Conservation (phyloP, 2,113 vertebrate species). For the Grammomys dolichurus region DNA sequence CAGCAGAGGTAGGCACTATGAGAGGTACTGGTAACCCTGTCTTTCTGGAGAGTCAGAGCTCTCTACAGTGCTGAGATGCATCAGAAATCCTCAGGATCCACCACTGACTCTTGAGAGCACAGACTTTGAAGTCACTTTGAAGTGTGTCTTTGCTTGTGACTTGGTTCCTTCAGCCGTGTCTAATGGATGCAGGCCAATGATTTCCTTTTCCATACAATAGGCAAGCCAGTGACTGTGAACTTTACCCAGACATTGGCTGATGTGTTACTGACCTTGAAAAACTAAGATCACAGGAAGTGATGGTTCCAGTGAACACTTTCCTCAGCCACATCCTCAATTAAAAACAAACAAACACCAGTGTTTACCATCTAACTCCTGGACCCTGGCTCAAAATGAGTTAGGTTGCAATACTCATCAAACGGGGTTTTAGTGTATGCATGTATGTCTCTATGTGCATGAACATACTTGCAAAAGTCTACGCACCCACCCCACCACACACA, state of each 20-base stretch:
- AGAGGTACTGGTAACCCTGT: background rate
- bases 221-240: background rate
- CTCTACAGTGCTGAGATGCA: background rate
- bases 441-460: background rate
- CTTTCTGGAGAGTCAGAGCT: background rate
- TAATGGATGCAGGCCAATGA: background rate
- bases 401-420: background rate
- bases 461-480: background rate
- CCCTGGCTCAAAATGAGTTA: background rate
- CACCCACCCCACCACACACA: accelerated
- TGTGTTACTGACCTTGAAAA: background rate
- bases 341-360: background rate
- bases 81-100: background rate
- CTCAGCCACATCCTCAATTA: no score
- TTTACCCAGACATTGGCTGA: no score
- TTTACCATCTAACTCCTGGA: background rate
- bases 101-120: background rate
- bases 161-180: background rate
- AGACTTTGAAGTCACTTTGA: background rate
- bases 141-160: background rate
- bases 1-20: background rate
- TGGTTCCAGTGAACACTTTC: no score
- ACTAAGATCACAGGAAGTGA: background rate
- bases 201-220: background rate
- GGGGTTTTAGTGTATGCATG: background rate